phyloP scores from a whole-genome alignment of 1,140 invertebrate species.

The Eubasilissa regina region DNA sequence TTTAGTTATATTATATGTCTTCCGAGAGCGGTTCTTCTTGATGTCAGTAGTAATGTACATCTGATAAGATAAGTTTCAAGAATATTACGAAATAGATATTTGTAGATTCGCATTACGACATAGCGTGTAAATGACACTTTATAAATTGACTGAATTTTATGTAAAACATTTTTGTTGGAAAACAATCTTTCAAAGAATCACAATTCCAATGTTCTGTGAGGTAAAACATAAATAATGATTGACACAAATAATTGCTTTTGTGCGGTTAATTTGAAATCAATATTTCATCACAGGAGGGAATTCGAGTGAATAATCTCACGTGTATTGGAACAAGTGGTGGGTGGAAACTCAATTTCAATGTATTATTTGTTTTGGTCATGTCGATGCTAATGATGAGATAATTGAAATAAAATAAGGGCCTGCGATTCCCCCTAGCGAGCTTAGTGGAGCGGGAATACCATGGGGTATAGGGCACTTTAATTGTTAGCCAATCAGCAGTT shows the following conservation, averaged over 20 bases:
- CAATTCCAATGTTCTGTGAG: not conserved
- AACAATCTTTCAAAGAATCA: not conserved
- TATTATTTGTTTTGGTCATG: conserved; percentile 33
- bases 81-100: no score
- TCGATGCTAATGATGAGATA: conserved; percentile 38
- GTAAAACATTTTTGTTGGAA: not conserved
- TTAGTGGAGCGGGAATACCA: conserved; percentile 1
- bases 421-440: not conserved
- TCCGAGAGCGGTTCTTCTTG: no score
- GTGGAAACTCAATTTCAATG: conserved; percentile 16
- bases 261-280: conserved; percentile 15
- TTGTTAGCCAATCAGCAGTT: no score
- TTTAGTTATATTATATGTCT: no score
- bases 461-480: no score
- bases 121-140: not conserved
- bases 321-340: conserved; percentile 5
- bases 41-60: no score
- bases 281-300: not conserved
- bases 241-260: not conserved
- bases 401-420: conserved; percentile 49
- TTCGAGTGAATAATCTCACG: not conserved
- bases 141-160: conserved; percentile 2
- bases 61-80: no score
- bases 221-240: conserved; percentile 4
- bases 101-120: not conserved